Base-by-base conservation (phyloP, 92 coral and sea anemone species). In the Epizoanthus illoricatus region DNA sequence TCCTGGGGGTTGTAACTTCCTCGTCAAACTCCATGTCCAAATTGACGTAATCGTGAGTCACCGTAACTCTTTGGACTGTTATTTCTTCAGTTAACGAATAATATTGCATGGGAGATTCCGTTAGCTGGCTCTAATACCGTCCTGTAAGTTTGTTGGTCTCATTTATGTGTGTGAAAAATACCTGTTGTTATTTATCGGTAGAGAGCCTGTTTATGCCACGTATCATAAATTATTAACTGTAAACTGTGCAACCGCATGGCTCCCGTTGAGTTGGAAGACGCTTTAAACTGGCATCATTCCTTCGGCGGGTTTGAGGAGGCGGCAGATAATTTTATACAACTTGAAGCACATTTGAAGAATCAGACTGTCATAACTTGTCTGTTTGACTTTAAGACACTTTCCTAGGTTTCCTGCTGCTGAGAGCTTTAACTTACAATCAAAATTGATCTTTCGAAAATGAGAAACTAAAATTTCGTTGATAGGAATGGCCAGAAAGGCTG, bases 401-500 rank as follows among this genome's bases (percentile, higher is more conserved):
- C 36, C 36, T 28, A 28, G 56, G 2, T 52, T 52, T 16, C 13
- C 11, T 52, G 56, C 56, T 52, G 56, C 56, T 52, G 12, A 49
- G 56, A 52, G 1, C 56, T 52, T 52, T 13, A 52, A 52, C 56
- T 49, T 9, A 52, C 16, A 52, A 52, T 11, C 56, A 9, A 10
- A 52, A 16, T 52, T 7, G 16, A 13, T 52, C 15, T 52, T 52
- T 52, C 3, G 16, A 52, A 52, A 52, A 52, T 52, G 3, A 52
- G 56, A 52, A 52, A 52, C 56, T 52, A 5, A 76, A n/a, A 19
- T 17, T 39, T 59, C 28, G 0, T 61, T 39, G 7, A 7, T 64
- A 41, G 49, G 4, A 59, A 93, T 93, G 97, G 88, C 92, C 7
- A 84, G 92, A 74, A 93, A 90, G 59, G 76, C 74, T 20, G 90